Percentiles rank a stretch among this genome's conserved stretches.
These are phyloP conservation scores for Acleris emargana DNA, from an alignment of 2,888 invertebrate genomes.

Conservation along the genomic window DNA sequence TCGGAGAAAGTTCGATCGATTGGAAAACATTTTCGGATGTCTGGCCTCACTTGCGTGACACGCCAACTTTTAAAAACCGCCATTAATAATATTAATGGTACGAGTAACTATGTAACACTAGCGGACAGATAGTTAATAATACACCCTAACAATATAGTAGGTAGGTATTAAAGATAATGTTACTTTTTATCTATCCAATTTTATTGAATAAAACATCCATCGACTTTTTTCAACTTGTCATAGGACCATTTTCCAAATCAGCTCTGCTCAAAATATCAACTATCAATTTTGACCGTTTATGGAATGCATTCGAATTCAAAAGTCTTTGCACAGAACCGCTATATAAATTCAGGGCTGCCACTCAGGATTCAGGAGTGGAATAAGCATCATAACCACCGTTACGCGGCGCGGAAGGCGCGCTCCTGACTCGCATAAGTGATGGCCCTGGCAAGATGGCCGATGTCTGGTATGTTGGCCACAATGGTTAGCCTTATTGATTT, in stretches of 20 bases:
- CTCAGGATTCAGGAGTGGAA: slow-evolving; percentile 34
- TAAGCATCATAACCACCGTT: slow-evolving; percentile 36
- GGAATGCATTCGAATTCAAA: no score
- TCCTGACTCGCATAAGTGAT: slow-evolving; percentile 34
- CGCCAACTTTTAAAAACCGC: background rate
- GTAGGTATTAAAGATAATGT: no score
- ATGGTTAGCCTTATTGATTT: slow-evolving; percentile 13
- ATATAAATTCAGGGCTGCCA: background rate
- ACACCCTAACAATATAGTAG: no score
- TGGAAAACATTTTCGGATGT: slow-evolving; percentile 39
- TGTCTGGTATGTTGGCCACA: slow-evolving; percentile 13
- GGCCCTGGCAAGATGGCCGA: slow-evolving; percentile 23
- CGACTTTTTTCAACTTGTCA: no score
- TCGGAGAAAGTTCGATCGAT: slow-evolving; percentile 37
- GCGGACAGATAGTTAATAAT: no score
- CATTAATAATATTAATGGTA: no score
- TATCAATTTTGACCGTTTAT: no score
- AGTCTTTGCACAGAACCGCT: background rate
- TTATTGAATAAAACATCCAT: no score
- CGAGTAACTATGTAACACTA: no score
- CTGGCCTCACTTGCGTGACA: slow-evolving; percentile 7
- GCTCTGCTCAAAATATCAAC: no score
- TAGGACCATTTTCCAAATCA: no score
- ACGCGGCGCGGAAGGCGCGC: slow-evolving; percentile 28
- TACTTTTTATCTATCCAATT: no score